Evolutionary conservation across 1,140 invertebrate genomes (phyloP).

Genomic region (Parasteatoda tepidariorum): DNA sequence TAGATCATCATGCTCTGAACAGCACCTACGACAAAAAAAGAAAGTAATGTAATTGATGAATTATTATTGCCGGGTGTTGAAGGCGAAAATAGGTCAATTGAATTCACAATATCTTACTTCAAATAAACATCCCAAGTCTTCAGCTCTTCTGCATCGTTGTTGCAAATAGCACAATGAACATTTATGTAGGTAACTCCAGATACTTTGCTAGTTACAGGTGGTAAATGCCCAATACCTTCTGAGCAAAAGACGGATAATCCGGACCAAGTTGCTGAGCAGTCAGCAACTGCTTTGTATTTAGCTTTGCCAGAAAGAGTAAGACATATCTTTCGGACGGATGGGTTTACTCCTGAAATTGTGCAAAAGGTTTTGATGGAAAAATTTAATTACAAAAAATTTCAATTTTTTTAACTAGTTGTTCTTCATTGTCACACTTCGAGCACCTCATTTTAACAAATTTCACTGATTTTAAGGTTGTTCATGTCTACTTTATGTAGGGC

Average conservation of each 20-base stretch:
- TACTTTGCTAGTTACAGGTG: background rate
- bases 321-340: background rate
- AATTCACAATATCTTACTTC: background rate
- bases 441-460: no score
- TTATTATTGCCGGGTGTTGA: no score
- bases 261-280: background rate
- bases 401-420: no score
- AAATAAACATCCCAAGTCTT: background rate
- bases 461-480: no score
- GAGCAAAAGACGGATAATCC: background rate
- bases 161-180: background rate
- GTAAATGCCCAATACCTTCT: conserved; percentile 3
- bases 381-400: background rate
- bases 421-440: no score
- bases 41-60: no score
- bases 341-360: background rate
- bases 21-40: background rate
- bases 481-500: no score
- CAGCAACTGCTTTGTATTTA: background rate
- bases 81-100: no score
- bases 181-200: background rate
- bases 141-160: background rate
- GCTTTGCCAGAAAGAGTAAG: background rate
- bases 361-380: background rate
- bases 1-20: background rate